A percentile compares a stretch with the other conserved stretches of the same genome.
These are phyloP conservation scores for Zaprionus ghesquierei DNA, from an alignment of 1,140 invertebrate genomes.

Conservation along the genomic window DNA sequence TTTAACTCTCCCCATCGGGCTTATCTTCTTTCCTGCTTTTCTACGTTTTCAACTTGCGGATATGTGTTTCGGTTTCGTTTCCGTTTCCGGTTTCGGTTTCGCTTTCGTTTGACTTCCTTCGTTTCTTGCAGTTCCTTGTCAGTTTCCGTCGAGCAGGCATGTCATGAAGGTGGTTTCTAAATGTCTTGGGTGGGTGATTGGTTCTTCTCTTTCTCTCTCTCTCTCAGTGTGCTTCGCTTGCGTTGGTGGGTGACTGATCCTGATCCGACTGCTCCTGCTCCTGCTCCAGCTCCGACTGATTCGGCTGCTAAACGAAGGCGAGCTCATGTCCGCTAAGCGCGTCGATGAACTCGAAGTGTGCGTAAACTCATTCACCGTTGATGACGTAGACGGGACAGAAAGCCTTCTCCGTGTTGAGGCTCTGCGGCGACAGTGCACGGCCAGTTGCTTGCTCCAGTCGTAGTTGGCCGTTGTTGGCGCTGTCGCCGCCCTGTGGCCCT, in stretches of 20 bases:
- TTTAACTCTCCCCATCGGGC: neutral
- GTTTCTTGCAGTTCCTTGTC: neutral
- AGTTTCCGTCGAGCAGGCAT: neutral
- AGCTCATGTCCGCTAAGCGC: constrained; percentile 76
- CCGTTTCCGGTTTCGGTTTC: constrained; percentile 7
- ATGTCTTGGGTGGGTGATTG: constrained; percentile 19
- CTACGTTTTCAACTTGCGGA: constrained; percentile 5
- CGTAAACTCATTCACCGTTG: constrained; percentile 82
- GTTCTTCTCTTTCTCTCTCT: neutral
- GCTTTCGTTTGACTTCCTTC: neutral
- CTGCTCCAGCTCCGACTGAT: neutral
- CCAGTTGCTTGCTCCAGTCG: constrained; percentile 39
- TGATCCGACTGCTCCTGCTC: neutral
- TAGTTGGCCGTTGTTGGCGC: constrained; percentile 22
- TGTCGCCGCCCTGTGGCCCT: constrained; percentile 60
- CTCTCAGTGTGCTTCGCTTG: neutral
- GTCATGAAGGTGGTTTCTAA: constrained; percentile 13
- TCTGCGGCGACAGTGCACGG: constrained; percentile 70
- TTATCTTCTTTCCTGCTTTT: neutral
- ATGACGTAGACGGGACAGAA: constrained; percentile 81
- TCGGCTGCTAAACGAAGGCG: constrained; percentile 64
- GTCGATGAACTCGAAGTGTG: constrained; percentile 81
- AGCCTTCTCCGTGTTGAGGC: constrained; percentile 71
- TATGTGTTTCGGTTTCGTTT: constrained; percentile 2
- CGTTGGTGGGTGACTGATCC: neutral